Evolutionary conservation across 92 coral and sea anemone species (phyloP), one percentile per base, ranked within the genome.

Genomic region (Nematostella vectensis): DNA sequence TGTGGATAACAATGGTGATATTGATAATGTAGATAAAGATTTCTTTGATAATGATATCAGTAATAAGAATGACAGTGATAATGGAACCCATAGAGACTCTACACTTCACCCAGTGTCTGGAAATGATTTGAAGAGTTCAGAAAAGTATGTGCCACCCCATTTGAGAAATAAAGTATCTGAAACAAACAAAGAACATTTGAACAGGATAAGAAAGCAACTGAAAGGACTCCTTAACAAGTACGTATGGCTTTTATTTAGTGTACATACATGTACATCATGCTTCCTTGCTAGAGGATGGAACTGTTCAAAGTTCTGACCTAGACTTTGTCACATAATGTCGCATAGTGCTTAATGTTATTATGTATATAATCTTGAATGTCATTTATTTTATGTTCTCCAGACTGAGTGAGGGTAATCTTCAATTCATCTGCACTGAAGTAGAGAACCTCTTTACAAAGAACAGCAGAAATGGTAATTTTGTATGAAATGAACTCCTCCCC

Each of bases 401-500:
- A 55, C 69, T 91, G 18, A 86, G 96, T 66, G 98, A 91, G 20
- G 77, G 95, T 18, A 91, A 91, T 63, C 75, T 91, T 55, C 77
- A 79, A 47, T 62, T 76, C 12, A 68, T 91, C 36, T 73, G 96
- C 68, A 74, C 29, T 78, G 91, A 86, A 55, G 67, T 87, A 55
- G 98, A 91, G 59, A 79, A 71, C 25, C 76, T 71, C 18, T 86
- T 77, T 57, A 70, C 64, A 61, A 76, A 59, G 23, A 72, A 91
- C 71, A 91, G 98, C 51, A 78, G 96, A 75, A 91, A 91, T 74
- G 98, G 98, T 82, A 40, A 55, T 79, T n/a, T n/a, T n/a, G n/a
- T n/a, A n/a, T n/a, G n/a, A n/a, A n/a, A n/a, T n/a, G n/a, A n/a
- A n/a, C n/a, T n/a, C n/a, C n/a, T n/a, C n/a, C n/a, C n/a, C n/a